Base-by-base conservation (phyloP, 2,888 invertebrate genomes). In the Aethes cnicana region DNA sequence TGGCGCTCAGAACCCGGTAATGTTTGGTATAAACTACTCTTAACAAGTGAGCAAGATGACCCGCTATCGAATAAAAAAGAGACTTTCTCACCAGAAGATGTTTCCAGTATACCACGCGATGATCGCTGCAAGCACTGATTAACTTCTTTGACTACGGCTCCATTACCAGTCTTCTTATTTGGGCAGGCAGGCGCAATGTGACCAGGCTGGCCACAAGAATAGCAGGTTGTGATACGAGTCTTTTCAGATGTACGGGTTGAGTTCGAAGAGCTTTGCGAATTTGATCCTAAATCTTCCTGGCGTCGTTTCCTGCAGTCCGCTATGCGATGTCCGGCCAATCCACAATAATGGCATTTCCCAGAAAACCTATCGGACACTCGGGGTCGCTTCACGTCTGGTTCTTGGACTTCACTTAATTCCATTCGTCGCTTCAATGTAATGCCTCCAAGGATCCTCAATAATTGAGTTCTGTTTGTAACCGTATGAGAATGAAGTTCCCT, bases 1-100 rank as follows among this genome's bases (percentile, higher is more conserved):
- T 32, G 26, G 5, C 28, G 26, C 9, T 17, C 14, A 18, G 32
- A 21, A n/a, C 43, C 43, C n/a, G n/a, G 11, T 8, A 43, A 18
- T 3, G 1, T 1, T 3, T 14, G 4, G 9, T 4, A 20, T 2
- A 7, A 30, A 14, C 23, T 42, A n/a, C 12, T 2, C 11, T 26
- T 42, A 5, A 32, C 8, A 5, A 32, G 14, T 2, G 42, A 42
- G n/a, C 42, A 42, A 28, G 42, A 25, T 11, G 42, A 42, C 9
- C 42, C 42, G 16, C 57, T 61, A 39, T 62, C 58, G 47, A 61
- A 61, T n/a, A 59, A 32, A 53, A 59, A 61, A 42, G 56, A 47
- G 14, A 61, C 47, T 7, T 33, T 12, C 62, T 59, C 56, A 61
- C 58, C 61, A 12, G 55, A 52, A 25, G 58, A 53, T 20, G 61